Conservation (phyloP, 2,797 vertebrate species). For the Leptoclinus maculatus region DNA sequence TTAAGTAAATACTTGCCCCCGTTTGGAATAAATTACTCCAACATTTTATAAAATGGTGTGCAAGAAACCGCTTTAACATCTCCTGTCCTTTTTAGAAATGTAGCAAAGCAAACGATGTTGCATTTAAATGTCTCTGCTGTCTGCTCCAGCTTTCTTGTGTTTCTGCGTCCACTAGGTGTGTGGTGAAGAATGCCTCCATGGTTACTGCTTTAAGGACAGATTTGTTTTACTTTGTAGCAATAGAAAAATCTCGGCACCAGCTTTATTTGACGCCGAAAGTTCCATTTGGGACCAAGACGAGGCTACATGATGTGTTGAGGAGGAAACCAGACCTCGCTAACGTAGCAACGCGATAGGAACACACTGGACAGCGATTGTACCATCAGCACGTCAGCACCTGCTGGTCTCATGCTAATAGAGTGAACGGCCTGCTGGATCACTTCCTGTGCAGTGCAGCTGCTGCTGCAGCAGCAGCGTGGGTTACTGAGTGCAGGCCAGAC, state of each 20-base stretch:
- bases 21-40: neutral
- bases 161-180: too few species aligned
- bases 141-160: too few species aligned
- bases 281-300: neutral
- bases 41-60: neutral
- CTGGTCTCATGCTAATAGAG: neutral
- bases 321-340: neutral
- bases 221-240: too few species aligned
- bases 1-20: too few species aligned
- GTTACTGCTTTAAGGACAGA: too few species aligned
- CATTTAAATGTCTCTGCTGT: too few species aligned
- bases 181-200: too few species aligned
- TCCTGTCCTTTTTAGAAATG: too few species aligned
- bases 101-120: too few species aligned
- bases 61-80: neutral
- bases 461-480: slow-evolving; percentile 29
- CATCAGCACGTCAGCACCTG: neutral
- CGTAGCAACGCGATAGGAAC: neutral
- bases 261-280: neutral
- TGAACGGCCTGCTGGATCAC: neutral
- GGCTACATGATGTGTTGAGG: neutral
- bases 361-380: too few species aligned
- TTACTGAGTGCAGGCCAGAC: neutral
- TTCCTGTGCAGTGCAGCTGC: slow-evolving; percentile 24
- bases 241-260: neutral